These are phyloP conservation scores for Centropus bengalensis DNA, from an alignment of 2,113 vertebrate species.

Conservation along the genomic window DNA sequence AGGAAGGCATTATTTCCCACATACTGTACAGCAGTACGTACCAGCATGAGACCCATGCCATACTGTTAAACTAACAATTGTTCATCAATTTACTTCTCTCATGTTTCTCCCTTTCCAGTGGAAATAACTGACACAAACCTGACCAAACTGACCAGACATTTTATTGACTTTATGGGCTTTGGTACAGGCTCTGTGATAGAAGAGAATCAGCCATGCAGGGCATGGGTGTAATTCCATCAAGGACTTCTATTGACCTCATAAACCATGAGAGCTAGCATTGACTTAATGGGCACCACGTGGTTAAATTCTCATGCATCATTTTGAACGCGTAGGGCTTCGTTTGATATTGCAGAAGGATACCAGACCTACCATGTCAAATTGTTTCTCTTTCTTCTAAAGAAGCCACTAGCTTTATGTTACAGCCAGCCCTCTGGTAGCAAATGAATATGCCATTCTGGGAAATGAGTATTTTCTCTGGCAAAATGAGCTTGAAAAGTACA, in stretches of 20 bases:
- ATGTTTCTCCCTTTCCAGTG: conserved; percentile 16
- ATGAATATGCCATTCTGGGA: conserved; percentile 65
- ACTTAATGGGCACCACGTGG: conserved; percentile 64
- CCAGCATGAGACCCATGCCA: neutral
- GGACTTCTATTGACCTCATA: conserved; percentile 68
- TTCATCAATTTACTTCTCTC: conserved; percentile 39
- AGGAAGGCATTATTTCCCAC: conserved; percentile 65
- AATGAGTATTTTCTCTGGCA: conserved; percentile 62
- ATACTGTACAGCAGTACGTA: neutral
- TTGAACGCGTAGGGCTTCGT: conserved; percentile 59
- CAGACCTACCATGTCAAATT: conserved; percentile 68
- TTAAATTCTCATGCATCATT: conserved; percentile 59
- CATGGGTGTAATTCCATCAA: conserved; percentile 60
- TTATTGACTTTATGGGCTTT: conserved; percentile 25
- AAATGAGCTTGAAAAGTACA: conserved; percentile 13
- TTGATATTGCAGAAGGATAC: conserved; percentile 68
- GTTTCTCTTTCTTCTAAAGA: conserved; percentile 63
- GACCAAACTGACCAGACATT: neutral
- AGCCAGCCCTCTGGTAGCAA: conserved; percentile 47
- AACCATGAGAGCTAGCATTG: conserved; percentile 60
- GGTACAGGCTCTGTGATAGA: conserved; percentile 17
- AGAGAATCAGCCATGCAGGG: neutral
- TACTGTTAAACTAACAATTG: conserved; percentile 12
- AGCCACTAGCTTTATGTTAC: conserved; percentile 56
- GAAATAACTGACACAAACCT: conserved; percentile 11